Conservation (phyloP, 2,888 invertebrate species). For the Protophormia terraenovae region DNA sequence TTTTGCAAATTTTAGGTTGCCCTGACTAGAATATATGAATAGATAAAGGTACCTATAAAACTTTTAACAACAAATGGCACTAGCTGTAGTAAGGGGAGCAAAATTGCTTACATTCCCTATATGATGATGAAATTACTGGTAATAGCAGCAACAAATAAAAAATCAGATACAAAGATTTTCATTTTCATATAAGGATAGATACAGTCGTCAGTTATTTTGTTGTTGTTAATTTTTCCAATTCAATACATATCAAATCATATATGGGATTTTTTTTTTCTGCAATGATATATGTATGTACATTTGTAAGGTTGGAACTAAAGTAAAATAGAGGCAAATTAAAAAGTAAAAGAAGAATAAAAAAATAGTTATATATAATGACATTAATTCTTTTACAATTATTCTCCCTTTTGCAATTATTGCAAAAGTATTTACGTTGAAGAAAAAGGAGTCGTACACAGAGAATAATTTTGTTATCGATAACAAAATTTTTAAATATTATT, state of each 20-base stretch:
- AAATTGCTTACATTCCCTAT: constrained; percentile 41
- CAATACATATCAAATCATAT: constrained; percentile 49
- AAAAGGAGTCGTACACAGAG: constrained; percentile 11
- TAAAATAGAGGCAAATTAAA: constrained; percentile 19
- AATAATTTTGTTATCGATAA: background rate
- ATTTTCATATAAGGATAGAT: constrained; percentile 12
- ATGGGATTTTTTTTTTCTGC: constrained; percentile 16
- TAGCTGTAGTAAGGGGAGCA: background rate
- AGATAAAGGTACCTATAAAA: background rate
- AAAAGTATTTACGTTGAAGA: background rate
- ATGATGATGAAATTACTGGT: background rate
- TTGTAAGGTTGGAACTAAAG: background rate
- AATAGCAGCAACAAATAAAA: background rate
- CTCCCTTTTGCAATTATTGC: constrained; percentile 32
- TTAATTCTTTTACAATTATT: constrained; percentile 49
- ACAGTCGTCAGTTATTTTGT: constrained; percentile 22
- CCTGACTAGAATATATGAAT: background rate
- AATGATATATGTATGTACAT: background rate
- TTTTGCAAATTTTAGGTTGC: no score
- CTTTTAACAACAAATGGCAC: background rate
- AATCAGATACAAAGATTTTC: background rate
- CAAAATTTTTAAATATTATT: background rate
- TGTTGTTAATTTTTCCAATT: constrained; percentile 11
- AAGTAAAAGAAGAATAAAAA: constrained; percentile 5
- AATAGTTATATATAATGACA: constrained; percentile 49